Evolutionary conservation across 2,797 vertebrate species (phyloP), one percentile per base, ranked within the genome.

Genomic region (Chelon auratus): DNA sequence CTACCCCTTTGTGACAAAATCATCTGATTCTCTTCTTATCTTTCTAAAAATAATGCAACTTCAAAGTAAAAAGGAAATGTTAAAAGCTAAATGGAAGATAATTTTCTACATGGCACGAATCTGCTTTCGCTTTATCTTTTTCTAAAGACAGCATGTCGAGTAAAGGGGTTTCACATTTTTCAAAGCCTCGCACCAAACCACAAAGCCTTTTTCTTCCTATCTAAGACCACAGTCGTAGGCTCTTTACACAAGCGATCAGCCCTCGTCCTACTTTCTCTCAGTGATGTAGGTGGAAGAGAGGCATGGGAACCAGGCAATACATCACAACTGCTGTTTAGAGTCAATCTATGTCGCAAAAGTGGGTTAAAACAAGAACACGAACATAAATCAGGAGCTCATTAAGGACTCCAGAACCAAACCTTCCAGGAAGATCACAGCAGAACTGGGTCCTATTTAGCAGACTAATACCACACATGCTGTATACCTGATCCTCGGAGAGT

Each of bases 321-420:
- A 69, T 90, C 77, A 82, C 55, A 62, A 57, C 75, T 73, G 74
- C 77, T 84, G 80, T 84, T 85, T 71, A 82, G 47, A 86, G 33
- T 33, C 15, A 81, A 80, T 74, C 77, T 81, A 0, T 71, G 75
- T 80, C 83, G 77, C 87, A 78, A 84, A 87, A 89, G 76, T 83
- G 80, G 78, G 84, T 69, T 86, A 83, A 86, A 91, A 84, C 77
- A 87, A 83, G 79, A 80, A 86, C 84, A 69, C 30, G 30, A 7
- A 88, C 87, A 93, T 91, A 93, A 89, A 90, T 89, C 83, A 89
- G 62, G 50, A 71, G 68, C 84, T 92, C 87, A 87, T 93, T 91
- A 89, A 74, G 68, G 71, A 82, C 70, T 79, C 72, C 15, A 65
- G 68, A 76, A 59, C 76, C 42, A 66, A 65, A 67, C 53, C 78